Evolutionary conservation across 2,797 vertebrate species (phyloP).

Genomic region (Kryptolebias ocellatus): DNA sequence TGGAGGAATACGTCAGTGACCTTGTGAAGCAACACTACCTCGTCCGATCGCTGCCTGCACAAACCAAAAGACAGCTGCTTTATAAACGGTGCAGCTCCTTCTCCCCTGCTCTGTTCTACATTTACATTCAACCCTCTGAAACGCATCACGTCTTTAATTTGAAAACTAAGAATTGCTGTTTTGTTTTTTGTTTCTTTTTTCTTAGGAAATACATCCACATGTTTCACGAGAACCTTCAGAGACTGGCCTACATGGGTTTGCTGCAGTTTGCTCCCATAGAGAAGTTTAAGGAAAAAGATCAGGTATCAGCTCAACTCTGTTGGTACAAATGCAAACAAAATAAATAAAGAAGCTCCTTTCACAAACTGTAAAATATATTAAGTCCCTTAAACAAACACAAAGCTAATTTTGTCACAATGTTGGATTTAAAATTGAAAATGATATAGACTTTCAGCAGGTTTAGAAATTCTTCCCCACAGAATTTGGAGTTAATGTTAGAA

Average conservation of each 20-base stretch:
- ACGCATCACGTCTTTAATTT: background rate
- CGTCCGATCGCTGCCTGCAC: slow-evolving; percentile 85
- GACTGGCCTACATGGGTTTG: slow-evolving; percentile 93
- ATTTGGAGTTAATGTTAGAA: background rate
- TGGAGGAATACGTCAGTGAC: slow-evolving; percentile 90
- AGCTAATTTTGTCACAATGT: background rate
- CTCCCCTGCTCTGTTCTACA: background rate
- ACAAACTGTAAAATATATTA: background rate
- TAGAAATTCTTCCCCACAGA: background rate
- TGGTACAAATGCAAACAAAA: too few species aligned
- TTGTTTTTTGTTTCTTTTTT: background rate
- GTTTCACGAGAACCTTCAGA: slow-evolving; percentile 89
- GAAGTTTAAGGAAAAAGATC: slow-evolving; percentile 96
- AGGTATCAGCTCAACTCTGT: slow-evolving; percentile 78
- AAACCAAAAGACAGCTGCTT: slow-evolving; percentile 88
- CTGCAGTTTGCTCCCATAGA: slow-evolving; percentile 91
- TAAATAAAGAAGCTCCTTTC: too few species aligned
- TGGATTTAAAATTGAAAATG: background rate
- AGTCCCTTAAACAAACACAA: background rate
- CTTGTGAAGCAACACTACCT: slow-evolving; percentile 90
- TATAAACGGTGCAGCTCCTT: slow-evolving; percentile 86
- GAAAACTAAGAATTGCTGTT: background rate
- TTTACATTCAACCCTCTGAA: background rate
- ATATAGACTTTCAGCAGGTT: background rate
- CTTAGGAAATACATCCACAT: slow-evolving; percentile 91